These are phyloP conservation scores for Huso huso DNA, from an alignment of 2,797 vertebrate species.

Conservation along the genomic window DNA sequence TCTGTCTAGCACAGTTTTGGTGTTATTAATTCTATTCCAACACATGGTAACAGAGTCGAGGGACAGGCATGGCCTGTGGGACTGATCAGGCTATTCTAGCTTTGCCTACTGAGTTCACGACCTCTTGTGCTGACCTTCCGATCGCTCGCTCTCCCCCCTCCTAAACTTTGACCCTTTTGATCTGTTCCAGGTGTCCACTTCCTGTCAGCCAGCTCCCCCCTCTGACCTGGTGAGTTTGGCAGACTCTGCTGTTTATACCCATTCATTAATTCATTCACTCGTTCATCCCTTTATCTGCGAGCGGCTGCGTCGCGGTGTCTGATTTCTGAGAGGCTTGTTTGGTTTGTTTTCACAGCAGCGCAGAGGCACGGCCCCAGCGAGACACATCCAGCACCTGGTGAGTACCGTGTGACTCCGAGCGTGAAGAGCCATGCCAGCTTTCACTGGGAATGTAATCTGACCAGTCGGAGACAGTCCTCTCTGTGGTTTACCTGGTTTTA, in stretches of 20 bases:
- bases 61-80: too few relatives aligned
- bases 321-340: conserved; percentile 2
- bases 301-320: too few relatives aligned
- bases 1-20: too few relatives aligned
- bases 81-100: too few relatives aligned
- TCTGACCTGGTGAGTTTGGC: conserved; percentile 68
- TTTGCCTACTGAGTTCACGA: too few relatives aligned
- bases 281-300: neutral
- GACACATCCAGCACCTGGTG: conserved; percentile 82
- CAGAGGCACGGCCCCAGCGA: conserved; percentile 70
- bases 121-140: conserved; percentile 6
- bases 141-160: conserved; percentile 22
- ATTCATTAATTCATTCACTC: conserved; percentile 12
- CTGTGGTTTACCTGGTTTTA: too few relatives aligned
- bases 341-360: conserved; percentile 53
- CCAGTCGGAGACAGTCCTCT: too few relatives aligned
- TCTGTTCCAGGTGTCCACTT: conserved; percentile 65
- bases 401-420: conserved; percentile 27
- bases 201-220: conserved; percentile 63
- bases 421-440: too few relatives aligned
- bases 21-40: too few relatives aligned
- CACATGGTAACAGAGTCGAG: too few relatives aligned
- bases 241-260: neutral
- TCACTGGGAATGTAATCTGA: too few relatives aligned
- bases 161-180: conserved; percentile 17